Evolutionary conservation across 1,140 invertebrate species (phyloP).

Genomic region (Drosophila lini): DNA sequence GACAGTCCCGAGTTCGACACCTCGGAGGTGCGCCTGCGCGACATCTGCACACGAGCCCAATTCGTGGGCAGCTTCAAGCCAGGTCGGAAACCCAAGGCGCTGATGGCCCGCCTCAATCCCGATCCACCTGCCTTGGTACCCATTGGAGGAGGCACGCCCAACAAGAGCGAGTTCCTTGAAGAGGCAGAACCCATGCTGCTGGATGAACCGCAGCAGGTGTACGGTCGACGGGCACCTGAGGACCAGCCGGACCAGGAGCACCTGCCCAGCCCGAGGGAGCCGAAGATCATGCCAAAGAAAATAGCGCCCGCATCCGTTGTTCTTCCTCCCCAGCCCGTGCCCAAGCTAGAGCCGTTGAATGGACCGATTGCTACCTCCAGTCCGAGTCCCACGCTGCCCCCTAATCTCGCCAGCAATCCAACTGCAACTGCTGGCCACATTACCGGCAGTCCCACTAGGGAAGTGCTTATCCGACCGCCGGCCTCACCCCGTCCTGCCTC

Average conservation of each 20-base stretch:
- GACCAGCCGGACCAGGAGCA: constrained; percentile 43
- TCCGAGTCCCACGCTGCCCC: constrained; percentile 13
- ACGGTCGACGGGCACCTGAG: constrained; percentile 45
- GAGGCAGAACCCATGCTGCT: constrained; percentile 48
- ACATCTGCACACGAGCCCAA: constrained; percentile 78
- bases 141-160: constrained; percentile 48
- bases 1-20: constrained; percentile 84
- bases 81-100: constrained; percentile 69
- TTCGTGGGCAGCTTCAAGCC: constrained; percentile 77
- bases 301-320: constrained; percentile 3
- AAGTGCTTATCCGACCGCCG: constrained; percentile 23
- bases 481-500: constrained; percentile 90
- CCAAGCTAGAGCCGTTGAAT: constrained; percentile 64
- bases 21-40: constrained; percentile 70
- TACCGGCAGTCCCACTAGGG: constrained; percentile 18
- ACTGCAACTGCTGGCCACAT: constrained; percentile 4
- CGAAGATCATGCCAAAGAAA: constrained; percentile 37
- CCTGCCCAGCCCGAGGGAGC: constrained; percentile 2
- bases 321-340: constrained; percentile 27
- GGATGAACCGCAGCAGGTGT: constrained; percentile 67
- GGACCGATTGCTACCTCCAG: constrained; percentile 3
- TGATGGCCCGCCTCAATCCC: constrained; percentile 59
- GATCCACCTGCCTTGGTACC: constrained; percentile 77
- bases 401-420: constrained; percentile 3
- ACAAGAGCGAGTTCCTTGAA: constrained; percentile 12